phyloP scores from a whole-genome alignment of 2,797 vertebrate genomes.

The Spheniscus humboldti region DNA sequence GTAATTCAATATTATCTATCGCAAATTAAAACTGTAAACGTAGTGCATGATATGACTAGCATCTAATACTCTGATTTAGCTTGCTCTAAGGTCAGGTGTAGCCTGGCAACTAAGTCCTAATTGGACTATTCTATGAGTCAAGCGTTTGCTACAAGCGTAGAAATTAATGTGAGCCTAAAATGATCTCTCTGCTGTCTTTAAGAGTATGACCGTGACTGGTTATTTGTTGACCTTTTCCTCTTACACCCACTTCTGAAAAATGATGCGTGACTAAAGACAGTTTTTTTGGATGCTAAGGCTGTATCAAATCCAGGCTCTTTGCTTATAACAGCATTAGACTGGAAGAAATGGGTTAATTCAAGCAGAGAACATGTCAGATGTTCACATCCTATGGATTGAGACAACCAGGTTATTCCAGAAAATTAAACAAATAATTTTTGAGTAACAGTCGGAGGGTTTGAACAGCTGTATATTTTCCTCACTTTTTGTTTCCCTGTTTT shows the following conservation, averaged over 20 bases:
- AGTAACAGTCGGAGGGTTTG: not conserved
- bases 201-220: not conserved
- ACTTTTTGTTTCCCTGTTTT: not conserved
- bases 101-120: not conserved
- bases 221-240: not conserved
- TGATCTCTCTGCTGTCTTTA: not conserved
- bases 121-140: not conserved
- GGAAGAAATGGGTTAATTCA: constrained; percentile 12
- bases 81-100: not conserved
- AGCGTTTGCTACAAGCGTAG: not conserved
- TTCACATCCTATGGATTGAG: constrained; percentile 11
- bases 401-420: not conserved
- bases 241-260: not conserved
- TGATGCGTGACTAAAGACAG: not conserved
- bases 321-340: not conserved
- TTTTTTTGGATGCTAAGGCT: not conserved
- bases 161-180: not conserved
- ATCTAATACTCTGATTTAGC: not conserved
- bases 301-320: not conserved
- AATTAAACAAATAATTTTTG: not conserved
- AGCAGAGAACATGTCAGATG: not conserved
- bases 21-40: not conserved
- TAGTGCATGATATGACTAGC: not conserved
- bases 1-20: not conserved
- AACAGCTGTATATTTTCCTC: not conserved